Base-by-base conservation (phyloP, 1,140 invertebrate genomes). In the Drosophila novamexicana region DNA sequence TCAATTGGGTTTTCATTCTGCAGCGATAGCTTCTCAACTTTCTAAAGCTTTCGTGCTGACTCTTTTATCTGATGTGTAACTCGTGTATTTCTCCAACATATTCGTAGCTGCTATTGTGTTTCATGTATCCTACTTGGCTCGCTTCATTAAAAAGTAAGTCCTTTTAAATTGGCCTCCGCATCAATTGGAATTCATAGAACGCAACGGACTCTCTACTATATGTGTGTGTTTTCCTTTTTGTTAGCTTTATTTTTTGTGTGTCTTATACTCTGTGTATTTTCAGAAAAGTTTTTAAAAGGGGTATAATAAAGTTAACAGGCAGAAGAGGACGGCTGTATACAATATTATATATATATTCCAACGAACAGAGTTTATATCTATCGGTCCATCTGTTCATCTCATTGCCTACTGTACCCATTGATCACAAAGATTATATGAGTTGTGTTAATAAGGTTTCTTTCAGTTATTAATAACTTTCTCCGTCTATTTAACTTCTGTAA, bases 131-230 rank as follows among this genome's bases (percentile, higher is more conserved):
- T 66, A 44, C 63, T 75, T 70, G 58, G 64, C 68, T 77, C 75
- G 79, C 82, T 86, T 86, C 79, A 86, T 86, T 86, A 86, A 88
- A 88, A 86, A 88, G 68, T 88, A 88, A 88, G 82, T 73, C 82
- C 83, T 82, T 86, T 86, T 86, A 82, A 90, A 89, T 89, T 88
- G 84, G 80, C 75, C 76, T 76, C 64, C 18, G 22, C 57, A 69
- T 66, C 79, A 84, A 83, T 88, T 88, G 83, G 72, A 76, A 88
- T 83, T 86, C 84, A 88, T 77, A 59, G 68, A 79, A 67, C 62
- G 68, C 53, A 75, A 74, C 77, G 45, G 18, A 47, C 63, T 54
- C 54, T 69, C 69, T 65, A 57, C 40, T 63, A 6, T 9, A 29
- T 39, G 44, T 45, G 32, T 36, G 10, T 65, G 10, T 45, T 72